Base-by-base conservation (phyloP, 1,140 invertebrate species). In the Schlechtendalia chinensis region DNA sequence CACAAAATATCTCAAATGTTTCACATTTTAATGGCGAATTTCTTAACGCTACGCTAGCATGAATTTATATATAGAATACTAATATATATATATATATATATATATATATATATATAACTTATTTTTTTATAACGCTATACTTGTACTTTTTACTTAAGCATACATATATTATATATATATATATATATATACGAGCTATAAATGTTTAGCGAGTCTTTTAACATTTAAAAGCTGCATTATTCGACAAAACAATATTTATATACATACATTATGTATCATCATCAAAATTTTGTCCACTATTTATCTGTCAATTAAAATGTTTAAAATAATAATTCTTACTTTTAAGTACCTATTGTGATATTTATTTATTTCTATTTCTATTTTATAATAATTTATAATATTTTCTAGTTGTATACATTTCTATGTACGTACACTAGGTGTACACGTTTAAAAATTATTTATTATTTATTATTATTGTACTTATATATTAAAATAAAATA, bases 271-370 rank as follows among this genome's bases (percentile, higher is more conserved):
- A 29, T 71, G 24, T 53, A 53, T 53, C 50, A 71, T 50, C 12
- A 75, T 58, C 72, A 75, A 19, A 5, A 58, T 75, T 58, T 59
- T 63, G 54, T 61, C 75, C 75, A 79, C 75, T 79, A 63, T 79
- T 79, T 59, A 61, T 79, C 75, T 79, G 75, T 79, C 75, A 79
- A 79, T 79, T 79, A 79, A 79, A 58, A 79, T 19, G 8, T 79
- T 79, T 63, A 50, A 63, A 22, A 59, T 63, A 63, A 47, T 79
- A 19, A 63, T 79, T 79, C 75, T 59, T 79, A 61, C 39, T 79
- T 63, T 22, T 79, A 79, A 79, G 75, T 79, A 79, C 58, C 59
- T 79, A 79, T 79, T 79, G 75, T 79, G 75, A 79, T 79, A 79
- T 79, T 12, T 11, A 59, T 50, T 77, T 79, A 58, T 79, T 79